These are phyloP conservation scores for Sebastes jordani DNA, from an alignment of 2,797 vertebrate genomes.

Conservation along the genomic window DNA sequence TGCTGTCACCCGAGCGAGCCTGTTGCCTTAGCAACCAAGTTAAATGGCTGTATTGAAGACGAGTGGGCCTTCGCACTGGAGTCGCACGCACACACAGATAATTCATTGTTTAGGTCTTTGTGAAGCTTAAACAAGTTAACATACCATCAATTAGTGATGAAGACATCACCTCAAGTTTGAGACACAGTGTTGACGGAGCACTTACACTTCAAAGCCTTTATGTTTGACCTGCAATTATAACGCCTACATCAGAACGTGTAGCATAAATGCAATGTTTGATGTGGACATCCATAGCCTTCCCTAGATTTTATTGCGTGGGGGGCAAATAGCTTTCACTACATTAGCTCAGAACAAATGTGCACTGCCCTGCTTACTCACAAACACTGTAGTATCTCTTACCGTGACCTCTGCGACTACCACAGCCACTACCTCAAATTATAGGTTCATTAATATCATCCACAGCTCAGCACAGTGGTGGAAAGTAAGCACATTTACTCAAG, in stretches of 20 bases:
- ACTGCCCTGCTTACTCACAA: not conserved
- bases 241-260: not conserved
- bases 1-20: conserved; percentile 24
- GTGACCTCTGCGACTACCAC: not conserved
- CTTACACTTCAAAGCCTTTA: not conserved
- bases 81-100: conserved; percentile 16
- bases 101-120: conserved; percentile 38
- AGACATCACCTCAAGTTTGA: not conserved
- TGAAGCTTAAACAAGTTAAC: conserved; percentile 2
- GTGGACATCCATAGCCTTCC: not conserved
- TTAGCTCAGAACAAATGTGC: not conserved
- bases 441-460: not conserved
- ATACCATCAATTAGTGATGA: not conserved
- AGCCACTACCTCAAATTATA: not conserved
- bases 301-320: not conserved
- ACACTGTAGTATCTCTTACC: not conserved
- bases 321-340: not conserved
- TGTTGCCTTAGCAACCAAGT: conserved; percentile 50
- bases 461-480: not conserved
- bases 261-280: not conserved
- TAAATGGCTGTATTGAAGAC: conserved; percentile 45
- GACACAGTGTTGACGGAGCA: not conserved
- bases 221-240: not conserved
- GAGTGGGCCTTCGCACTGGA: not conserved
- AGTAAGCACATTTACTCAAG: not conserved